Base-by-base conservation (phyloP, 2,797 vertebrate species). In the Danio tinwini region DNA sequence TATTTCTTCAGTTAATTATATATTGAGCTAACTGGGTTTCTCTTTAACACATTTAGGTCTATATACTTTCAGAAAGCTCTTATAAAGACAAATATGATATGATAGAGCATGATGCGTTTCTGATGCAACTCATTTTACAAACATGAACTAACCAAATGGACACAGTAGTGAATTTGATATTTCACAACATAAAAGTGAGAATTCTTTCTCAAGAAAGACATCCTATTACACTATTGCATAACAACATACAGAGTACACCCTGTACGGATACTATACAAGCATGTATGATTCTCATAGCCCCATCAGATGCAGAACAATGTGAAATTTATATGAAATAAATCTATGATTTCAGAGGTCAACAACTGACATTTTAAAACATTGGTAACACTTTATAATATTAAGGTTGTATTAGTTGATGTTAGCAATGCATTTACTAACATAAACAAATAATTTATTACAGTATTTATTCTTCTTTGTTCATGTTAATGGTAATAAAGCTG, bases 181-280 rank as follows among this genome's bases (percentile, higher is more conserved):
- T 77, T 58, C 63, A 55, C 14, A 76, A 47, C 16, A 56, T 16
- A 70, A 70, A n/a, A 19, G 29, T 42, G 7, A 19, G 1, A 65
- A 45, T 29, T 17, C 14, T 77, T 68, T 58, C 44, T 47, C 29
- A 77, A 68, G 42, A 10, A 37, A 77, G 21, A 68, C 53, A 69
- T 16, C 44, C 29, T 50, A 40, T 49, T 19, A 49, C n/a, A 40
- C n/a, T 39, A 67, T 68, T 59, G n/a, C 64, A 77, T 77, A 21
- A 68, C 52, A 5, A 68, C 5, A 19, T 40, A 45, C 21, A 19
- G 11, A 21, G 44, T 40, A 69, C 29, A 39, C 5, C 5, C 21
- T 49, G 75, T 40, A 16, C 40, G 2, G 21, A 68, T 56, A 40
- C 16, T 10, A 58, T 29, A 16, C 11, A 47, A 58, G 19, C 16